Conservation (phyloP, 2,113 vertebrate genomes). For the Rhinogobius similis region DNA sequence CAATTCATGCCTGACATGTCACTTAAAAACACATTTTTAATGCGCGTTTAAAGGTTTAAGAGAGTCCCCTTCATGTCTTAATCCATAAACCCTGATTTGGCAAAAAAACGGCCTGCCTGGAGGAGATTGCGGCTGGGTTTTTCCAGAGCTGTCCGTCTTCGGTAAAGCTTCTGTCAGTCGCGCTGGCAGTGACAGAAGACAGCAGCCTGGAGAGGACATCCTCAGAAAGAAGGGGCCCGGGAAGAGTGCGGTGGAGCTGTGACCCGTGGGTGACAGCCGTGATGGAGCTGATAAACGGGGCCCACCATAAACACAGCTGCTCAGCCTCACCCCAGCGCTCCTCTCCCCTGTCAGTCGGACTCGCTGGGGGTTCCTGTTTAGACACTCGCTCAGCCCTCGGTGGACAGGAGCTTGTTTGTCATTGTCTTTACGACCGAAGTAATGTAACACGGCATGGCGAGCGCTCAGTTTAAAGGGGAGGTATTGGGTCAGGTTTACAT, state of each 20-base stretch:
- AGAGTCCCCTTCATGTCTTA: not conserved
- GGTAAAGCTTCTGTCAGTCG: constrained; percentile 2
- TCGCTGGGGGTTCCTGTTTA: constrained; percentile 1
- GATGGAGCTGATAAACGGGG: constrained; percentile 32
- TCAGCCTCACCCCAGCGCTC: constrained; percentile 6
- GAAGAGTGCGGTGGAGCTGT: constrained; percentile 7
- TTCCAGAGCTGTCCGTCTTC: not conserved
- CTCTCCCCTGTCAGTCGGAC: constrained; percentile 20
- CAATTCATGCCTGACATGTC: too few relatives aligned
- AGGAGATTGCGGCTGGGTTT: not conserved
- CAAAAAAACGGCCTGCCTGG: too few relatives aligned
- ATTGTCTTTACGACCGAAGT: not conserved
- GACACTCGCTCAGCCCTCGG: not conserved
- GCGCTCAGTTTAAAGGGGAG: too few relatives aligned
- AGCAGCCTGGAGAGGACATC: not conserved
- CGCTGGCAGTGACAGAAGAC: constrained; percentile 2
- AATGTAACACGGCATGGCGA: not conserved
- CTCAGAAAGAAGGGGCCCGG: not conserved
- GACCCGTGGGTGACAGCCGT: constrained; percentile 28
- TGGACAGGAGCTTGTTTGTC: not conserved
- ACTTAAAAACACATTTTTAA: not conserved
- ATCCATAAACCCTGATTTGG: not conserved
- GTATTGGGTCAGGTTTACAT: too few relatives aligned
- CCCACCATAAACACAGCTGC: not conserved
- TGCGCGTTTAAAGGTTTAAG: too few relatives aligned